Conservation (phyloP, 2,113 vertebrate species). For the Thalassarche chlororhynchos region DNA sequence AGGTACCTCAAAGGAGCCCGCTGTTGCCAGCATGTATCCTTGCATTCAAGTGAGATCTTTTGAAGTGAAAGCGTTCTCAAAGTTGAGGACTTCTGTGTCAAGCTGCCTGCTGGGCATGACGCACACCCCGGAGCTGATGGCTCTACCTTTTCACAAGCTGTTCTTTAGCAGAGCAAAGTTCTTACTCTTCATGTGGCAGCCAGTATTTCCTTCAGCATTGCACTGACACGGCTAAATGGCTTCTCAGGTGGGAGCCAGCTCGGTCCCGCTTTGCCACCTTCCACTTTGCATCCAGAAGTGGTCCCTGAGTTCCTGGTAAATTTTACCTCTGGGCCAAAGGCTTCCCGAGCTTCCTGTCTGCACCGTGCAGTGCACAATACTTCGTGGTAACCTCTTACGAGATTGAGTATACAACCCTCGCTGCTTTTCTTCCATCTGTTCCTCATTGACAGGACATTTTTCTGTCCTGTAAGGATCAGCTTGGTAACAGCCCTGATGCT, state of each 20-base stretch:
- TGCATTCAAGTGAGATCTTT: neutral
- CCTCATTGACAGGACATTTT: neutral
- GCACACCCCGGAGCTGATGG: neutral
- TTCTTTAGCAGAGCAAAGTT: neutral
- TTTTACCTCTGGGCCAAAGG: neutral
- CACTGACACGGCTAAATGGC: neutral
- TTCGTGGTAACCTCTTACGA: neutral
- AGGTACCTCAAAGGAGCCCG: neutral
- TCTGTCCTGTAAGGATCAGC: neutral
- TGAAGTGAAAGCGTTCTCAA: neutral
- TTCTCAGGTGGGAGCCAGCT: neutral
- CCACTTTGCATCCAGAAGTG: neutral
- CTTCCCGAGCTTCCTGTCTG: neutral
- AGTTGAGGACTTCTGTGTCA: neutral
- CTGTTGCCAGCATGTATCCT: neutral
- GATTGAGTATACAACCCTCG: rapidly evolving
- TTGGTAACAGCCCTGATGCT: neutral
- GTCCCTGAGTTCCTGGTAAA: neutral
- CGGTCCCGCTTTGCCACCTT: rapidly evolving
- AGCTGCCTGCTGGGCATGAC: neutral
- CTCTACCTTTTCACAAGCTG: neutral
- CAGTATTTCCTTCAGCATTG: neutral
- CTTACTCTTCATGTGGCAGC: neutral
- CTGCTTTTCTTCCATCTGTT: neutral
- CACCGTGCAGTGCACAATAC: rapidly evolving